Percentiles rank a stretch among this genome's conserved stretches.
Evolutionary conservation across 1,140 invertebrate genomes (phyloP).

Genomic region (Scylla paramamosain): DNA sequence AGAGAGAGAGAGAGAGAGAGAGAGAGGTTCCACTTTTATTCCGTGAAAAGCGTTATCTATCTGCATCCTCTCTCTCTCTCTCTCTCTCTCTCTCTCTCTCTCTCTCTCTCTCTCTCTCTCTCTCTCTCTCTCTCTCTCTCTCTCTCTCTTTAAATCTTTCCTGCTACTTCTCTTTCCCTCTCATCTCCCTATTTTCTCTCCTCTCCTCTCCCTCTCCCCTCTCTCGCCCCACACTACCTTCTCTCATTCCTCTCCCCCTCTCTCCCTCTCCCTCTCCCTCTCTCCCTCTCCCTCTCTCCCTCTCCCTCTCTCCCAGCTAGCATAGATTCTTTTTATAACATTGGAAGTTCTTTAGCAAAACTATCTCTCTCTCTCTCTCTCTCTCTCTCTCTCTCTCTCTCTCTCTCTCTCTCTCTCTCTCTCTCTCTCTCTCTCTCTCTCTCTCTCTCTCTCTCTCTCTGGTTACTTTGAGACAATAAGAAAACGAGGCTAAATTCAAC

Average conservation of each 20-base stretch:
- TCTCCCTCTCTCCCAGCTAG: not conserved
- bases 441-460: too few relatives aligned
- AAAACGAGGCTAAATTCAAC: too few relatives aligned
- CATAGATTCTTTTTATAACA: not conserved
- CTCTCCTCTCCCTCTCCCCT: not conserved
- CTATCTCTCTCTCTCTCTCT: too few relatives aligned
- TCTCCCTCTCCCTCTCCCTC: not conserved
- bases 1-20: too few relatives aligned
- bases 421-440: too few relatives aligned
- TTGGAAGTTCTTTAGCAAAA: not conserved
- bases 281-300: not conserved
- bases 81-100: not conserved
- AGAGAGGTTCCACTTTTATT: too few relatives aligned
- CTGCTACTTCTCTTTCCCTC: slow-evolving; percentile 8
- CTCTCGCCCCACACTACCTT: not conserved
- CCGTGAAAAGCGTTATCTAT: not conserved
- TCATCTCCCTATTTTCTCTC: not conserved
- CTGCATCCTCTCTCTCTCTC: too few relatives aligned
- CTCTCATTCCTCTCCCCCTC: not conserved
- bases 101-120: not conserved
- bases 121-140: slow-evolving; percentile 26
- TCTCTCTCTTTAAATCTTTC: slow-evolving; percentile 17
- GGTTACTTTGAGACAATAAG: too few relatives aligned
- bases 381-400: slow-evolving; percentile 44
- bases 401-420: too few relatives aligned